Percentiles rank a stretch among this genome's conserved stretches.
Evolutionary conservation across 2,113 vertebrate genomes (phyloP).

Genomic region (Prietella phreatophila): DNA sequence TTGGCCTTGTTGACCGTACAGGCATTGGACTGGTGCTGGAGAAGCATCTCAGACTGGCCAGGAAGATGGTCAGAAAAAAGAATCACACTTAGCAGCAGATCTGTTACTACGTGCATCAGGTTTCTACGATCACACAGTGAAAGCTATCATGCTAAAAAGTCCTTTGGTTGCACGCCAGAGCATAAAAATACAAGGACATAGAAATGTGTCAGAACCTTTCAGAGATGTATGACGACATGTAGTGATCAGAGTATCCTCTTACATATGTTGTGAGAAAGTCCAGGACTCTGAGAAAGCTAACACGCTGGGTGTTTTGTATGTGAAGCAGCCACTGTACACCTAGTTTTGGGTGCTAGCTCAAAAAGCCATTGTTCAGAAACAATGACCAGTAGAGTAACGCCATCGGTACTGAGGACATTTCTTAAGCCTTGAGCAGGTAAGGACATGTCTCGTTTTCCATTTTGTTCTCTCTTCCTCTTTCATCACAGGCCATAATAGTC

Average conservation of each 20-base stretch:
- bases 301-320: constrained; percentile 17
- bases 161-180: constrained; percentile 6
- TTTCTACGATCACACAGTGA: constrained; percentile 66
- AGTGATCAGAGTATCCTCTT: constrained; percentile 28
- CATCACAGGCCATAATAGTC: constrained; percentile 20
- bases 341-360: constrained; percentile 11
- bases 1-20: constrained; percentile 87
- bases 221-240: neutral
- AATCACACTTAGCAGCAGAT: neutral
- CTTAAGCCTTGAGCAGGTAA: constrained; percentile 37
- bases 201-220: constrained; percentile 22
- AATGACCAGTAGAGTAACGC: constrained; percentile 41
- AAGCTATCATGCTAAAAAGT: constrained; percentile 25
- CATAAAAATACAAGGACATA: neutral
- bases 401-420: constrained; percentile 24
- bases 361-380: constrained; percentile 46
- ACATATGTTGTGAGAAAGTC: constrained; percentile 37
- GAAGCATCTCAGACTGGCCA: constrained; percentile 80
- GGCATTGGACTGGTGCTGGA: constrained; percentile 95
- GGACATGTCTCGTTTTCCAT: constrained; percentile 29
- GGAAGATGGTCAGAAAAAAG: constrained; percentile 58
- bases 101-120: constrained; percentile 72
- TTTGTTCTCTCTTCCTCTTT: constrained; percentile 6
- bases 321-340: constrained; percentile 23
- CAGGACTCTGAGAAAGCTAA: constrained; percentile 31